Evolutionary conservation across 1,140 invertebrate genomes (phyloP).

Genomic region (Camponotus pennsylvanicus): DNA sequence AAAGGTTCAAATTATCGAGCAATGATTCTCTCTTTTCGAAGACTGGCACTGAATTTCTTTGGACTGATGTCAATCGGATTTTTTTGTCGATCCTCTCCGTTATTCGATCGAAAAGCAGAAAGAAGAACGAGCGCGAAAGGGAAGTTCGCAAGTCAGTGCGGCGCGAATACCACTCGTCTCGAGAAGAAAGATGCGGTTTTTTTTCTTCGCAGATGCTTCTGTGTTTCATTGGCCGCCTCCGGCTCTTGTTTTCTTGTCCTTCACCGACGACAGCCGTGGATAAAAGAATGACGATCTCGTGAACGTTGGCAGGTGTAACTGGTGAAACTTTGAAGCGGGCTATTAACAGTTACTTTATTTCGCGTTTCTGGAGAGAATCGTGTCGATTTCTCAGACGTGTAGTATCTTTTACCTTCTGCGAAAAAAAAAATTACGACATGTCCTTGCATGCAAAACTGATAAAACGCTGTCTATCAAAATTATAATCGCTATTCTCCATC

Average conservation of each 20-base stretch:
- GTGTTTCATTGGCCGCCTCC: conserved; percentile 46
- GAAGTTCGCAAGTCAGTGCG: conserved; percentile 20
- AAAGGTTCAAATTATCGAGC: conserved; percentile 8
- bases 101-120: conserved; percentile 33
- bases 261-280: conserved; percentile 35
- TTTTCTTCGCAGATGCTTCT: conserved; percentile 30
- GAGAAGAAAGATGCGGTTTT: conserved; percentile 27
- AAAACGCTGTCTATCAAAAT: conserved; percentile 32
- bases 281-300: conserved; percentile 53
- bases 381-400: neutral
- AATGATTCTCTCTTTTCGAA: conserved; percentile 5
- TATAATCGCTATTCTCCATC: conserved; percentile 15
- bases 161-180: conserved; percentile 24
- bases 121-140: conserved; percentile 45
- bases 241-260: conserved; percentile 17
- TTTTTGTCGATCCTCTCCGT: conserved; percentile 39
- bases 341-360: conserved; percentile 63
- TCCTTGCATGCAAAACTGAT: conserved; percentile 25
- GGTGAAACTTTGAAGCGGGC: conserved; percentile 60
- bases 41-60: conserved; percentile 15
- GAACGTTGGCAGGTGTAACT: conserved; percentile 62
- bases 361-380: conserved; percentile 14
- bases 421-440: neutral
- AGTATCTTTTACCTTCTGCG: neutral
- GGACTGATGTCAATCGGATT: conserved; percentile 39